phyloP scores from a whole-genome alignment of 2,797 vertebrate genomes.

The Mallotus villosus region DNA sequence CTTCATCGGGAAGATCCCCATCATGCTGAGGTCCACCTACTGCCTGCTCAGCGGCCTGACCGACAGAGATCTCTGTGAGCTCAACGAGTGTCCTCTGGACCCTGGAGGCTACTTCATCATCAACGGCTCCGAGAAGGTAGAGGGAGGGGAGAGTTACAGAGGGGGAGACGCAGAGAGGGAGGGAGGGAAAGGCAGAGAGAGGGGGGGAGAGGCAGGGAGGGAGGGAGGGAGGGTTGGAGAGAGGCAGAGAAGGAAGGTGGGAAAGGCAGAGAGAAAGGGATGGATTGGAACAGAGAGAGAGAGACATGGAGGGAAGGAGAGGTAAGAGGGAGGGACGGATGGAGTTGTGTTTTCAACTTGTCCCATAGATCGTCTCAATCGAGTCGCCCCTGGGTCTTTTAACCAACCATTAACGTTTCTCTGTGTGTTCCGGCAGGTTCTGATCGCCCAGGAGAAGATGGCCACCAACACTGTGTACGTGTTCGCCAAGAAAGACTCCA shows the following conservation, averaged over 20 bases:
- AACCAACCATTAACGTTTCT: not conserved
- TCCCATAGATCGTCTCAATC: too few species aligned
- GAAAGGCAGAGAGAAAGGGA: too few species aligned
- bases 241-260: too few species aligned
- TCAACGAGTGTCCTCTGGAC: slow-evolving; percentile 96
- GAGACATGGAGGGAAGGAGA: too few species aligned
- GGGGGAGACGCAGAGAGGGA: not conserved
- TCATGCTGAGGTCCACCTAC: slow-evolving; percentile 98
- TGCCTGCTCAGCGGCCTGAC: slow-evolving; percentile 93
- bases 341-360: too few species aligned
- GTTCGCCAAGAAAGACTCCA: slow-evolving; percentile 98
- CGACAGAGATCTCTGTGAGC: slow-evolving; percentile 94
- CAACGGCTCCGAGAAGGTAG: slow-evolving; percentile 98
- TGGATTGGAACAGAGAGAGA: too few species aligned
- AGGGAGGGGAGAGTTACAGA: not conserved
- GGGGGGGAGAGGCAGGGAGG: too few species aligned
- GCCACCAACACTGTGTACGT: slow-evolving; percentile 99
- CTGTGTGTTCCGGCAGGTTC: slow-evolving; percentile 75
- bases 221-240: too few species aligned
- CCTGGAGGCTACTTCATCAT: slow-evolving; percentile 99
- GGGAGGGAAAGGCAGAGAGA: too few species aligned
- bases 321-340: too few species aligned
- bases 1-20: slow-evolving; percentile 98
- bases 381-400: too few species aligned
- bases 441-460: slow-evolving; percentile 99